Evolutionary conservation across 2,888 invertebrate genomes (phyloP).

Genomic region (Eurytoma californica): DNA sequence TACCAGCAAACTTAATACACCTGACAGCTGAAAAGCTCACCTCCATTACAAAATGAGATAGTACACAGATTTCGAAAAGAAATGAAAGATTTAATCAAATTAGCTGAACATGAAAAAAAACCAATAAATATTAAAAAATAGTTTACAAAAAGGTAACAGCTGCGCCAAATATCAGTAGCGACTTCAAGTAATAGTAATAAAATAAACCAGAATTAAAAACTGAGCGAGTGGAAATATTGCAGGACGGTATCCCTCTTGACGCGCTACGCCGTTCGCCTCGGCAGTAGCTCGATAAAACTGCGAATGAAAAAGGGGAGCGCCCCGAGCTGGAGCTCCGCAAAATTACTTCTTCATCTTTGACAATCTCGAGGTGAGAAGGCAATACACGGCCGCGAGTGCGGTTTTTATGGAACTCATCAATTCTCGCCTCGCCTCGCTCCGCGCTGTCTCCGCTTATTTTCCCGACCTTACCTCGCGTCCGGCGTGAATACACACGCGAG

Average conservation of each 20-base stretch:
- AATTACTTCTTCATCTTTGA: slow-evolving; percentile 32
- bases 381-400: neutral
- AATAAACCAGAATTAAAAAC: too few relatives aligned
- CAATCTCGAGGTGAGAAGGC: slow-evolving; percentile 15
- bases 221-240: too few relatives aligned
- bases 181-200: too few relatives aligned
- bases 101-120: too few relatives aligned
- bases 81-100: too few relatives aligned
- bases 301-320: neutral
- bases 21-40: too few relatives aligned
- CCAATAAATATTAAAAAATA: too few relatives aligned
- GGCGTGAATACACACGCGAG: slow-evolving; percentile 53
- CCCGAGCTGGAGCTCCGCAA: neutral
- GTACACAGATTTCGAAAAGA: too few relatives aligned
- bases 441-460: slow-evolving; percentile 23
- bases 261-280: neutral
- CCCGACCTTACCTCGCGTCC: slow-evolving; percentile 54
- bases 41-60: too few relatives aligned
- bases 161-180: too few relatives aligned
- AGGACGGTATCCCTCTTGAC: neutral
- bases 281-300: neutral
- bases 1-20: too few relatives aligned
- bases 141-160: too few relatives aligned
- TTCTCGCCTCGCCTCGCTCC: slow-evolving; percentile 56
- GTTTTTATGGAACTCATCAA: slow-evolving; percentile 42